Percentiles rank a stretch among this genome's conserved stretches.
These are phyloP conservation scores for Bambusicola thoracicus DNA, from an alignment of 2,113 vertebrate genomes.

Conservation along the genomic window DNA sequence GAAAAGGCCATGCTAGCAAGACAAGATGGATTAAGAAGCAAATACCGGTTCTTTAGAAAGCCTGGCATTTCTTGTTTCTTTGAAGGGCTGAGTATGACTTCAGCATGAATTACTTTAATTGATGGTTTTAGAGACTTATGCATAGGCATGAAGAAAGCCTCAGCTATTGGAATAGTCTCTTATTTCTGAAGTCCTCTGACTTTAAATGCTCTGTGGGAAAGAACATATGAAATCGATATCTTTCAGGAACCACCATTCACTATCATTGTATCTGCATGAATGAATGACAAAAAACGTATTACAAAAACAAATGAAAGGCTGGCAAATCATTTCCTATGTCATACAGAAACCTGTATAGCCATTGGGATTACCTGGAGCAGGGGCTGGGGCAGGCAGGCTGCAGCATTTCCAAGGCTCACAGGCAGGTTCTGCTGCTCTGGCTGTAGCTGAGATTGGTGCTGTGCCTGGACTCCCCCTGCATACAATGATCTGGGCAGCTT, in stretches of 20 bases:
- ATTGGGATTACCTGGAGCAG: conserved; percentile 1
- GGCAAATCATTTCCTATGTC: background rate
- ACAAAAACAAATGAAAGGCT: conserved; percentile 43
- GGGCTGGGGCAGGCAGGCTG: background rate
- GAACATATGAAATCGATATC: conserved; percentile 33
- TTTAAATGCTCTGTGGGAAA: conserved; percentile 40
- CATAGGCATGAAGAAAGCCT: conserved; percentile 45
- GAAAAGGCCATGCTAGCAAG: background rate
- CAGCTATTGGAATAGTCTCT: conserved; percentile 20
- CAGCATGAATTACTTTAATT: conserved; percentile 56
- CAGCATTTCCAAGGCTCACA: background rate
- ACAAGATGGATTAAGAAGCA: background rate
- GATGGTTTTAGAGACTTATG: conserved; percentile 47
- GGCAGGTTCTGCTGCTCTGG: background rate
- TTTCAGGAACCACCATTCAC: conserved; percentile 49
- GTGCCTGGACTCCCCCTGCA: background rate
- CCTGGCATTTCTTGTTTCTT: conserved; percentile 14
- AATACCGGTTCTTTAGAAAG: conserved; percentile 2
- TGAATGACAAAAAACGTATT: conserved; percentile 48
- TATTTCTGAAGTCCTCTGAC: conserved; percentile 50
- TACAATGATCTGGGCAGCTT: background rate
- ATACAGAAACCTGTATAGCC: conserved; percentile 7
- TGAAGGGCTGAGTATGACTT: conserved; percentile 33
- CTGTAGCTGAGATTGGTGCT: background rate
- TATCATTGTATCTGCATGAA: conserved; percentile 62